Evolutionary conservation across 2,888 invertebrate species (phyloP), one percentile per base, ranked within the genome.

Genomic region (Microplitis manilae): DNA sequence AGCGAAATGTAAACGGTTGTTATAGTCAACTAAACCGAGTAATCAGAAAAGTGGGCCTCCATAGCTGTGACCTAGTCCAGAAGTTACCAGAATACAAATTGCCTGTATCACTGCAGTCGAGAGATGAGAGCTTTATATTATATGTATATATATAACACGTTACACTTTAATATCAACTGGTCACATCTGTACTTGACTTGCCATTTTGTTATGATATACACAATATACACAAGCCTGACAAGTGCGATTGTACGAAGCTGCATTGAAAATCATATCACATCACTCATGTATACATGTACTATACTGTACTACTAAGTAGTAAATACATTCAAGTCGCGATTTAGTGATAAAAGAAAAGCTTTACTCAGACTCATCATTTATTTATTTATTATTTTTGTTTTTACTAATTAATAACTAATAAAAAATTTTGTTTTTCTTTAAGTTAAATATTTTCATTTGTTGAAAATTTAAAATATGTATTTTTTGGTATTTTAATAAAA

Each of bases 1-100:
- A 81, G 80, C 83, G 80, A 86, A 86, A 85, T 85, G 83, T 84
- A 84, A 85, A 85, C 85, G 85, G 83, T 86, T 86, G 50, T 50
- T 50, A 50, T 2, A 50, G 50, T 50, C 50, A 50, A 50, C 50
- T 50, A 50, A 86, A 86, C 83, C 85, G 84, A 69, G 85, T 87
- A 87, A 87, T 88, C 86, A 87, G 85, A 87, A 87, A 87, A 88
- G 86, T 86, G 87, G 85, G 85, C 84, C 86, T 87, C 85, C 85
- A 84, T 85, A 84, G 85, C 86, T 86, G 86, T 87, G 88, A 87
- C 87, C 87, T 88, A 88, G 87, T 88, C 86, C 85, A 86, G 85
- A 85, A 87, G 86, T 88, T 87, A 86, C 86, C 86, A 83, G 87
- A 87, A 87, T 87, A 88, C 84, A 87, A 87, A 88, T 87, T 86